A percentile compares a stretch with the other conserved stretches of the same genome.
These are phyloP conservation scores for Nipponacmea schrenckii DNA, from an alignment of 2,888 invertebrate genomes.

Conservation along the genomic window DNA sequence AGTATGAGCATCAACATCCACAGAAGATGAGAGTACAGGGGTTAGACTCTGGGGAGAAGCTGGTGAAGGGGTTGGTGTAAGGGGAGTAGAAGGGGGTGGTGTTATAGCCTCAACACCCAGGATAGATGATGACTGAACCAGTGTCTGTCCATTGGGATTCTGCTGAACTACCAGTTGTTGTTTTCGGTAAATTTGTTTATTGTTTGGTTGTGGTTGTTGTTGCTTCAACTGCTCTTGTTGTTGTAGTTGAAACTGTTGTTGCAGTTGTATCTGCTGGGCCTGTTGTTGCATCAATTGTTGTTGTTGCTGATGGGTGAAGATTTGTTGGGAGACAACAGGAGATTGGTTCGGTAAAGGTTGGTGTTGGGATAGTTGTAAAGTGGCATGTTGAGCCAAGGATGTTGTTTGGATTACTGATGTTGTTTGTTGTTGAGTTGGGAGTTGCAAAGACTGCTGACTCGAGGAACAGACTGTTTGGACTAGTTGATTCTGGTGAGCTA, in stretches of 20 bases:
- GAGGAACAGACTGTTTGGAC: constrained; percentile 1
- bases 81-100: constrained; percentile 54
- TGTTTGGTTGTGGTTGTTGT: constrained; percentile 35
- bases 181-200: constrained; percentile 33
- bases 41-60: constrained; percentile 55
- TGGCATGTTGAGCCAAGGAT: constrained; percentile 1
- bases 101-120: constrained; percentile 48
- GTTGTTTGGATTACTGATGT: constrained; percentile 34
- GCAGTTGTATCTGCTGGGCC: constrained; percentile 14
- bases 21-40: constrained; percentile 69
- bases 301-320: constrained; percentile 64
- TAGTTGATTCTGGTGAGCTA: constrained; percentile 3
- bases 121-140: constrained; percentile 30
- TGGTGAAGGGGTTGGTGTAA: constrained; percentile 60
- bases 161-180: constrained; percentile 34
- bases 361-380: constrained; percentile 30
- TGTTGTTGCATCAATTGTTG: constrained; percentile 49
- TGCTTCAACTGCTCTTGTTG: constrained; percentile 52
- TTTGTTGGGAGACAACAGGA: constrained; percentile 58
- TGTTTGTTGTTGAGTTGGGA: constrained; percentile 32
- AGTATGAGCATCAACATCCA: constrained; percentile 95
- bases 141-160: constrained; percentile 29
- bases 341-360: constrained; percentile 35
- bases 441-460: constrained; percentile 4
- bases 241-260: constrained; percentile 39